phyloP scores from a whole-genome alignment of 2,888 invertebrate species.

The Dyspetes luteomarginatus region DNA sequence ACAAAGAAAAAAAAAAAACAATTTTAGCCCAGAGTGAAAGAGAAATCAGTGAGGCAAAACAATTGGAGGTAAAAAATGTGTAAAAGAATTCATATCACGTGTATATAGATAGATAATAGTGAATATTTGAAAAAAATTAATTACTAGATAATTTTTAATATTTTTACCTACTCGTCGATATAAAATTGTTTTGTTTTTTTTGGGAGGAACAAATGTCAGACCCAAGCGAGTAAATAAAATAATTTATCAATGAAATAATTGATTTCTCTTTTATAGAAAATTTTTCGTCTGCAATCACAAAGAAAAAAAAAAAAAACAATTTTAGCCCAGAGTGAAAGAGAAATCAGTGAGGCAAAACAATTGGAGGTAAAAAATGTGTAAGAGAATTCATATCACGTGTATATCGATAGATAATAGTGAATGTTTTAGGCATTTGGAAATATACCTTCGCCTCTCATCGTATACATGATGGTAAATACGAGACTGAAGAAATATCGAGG shows the following conservation, averaged over 20 bases:
- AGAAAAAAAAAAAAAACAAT: not conserved
- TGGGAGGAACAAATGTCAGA: not conserved
- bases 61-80: slow-evolving; percentile 64
- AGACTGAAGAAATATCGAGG: too few species aligned
- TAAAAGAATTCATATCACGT: slow-evolving; percentile 3
- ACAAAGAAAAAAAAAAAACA: not conserved
- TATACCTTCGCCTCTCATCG: too few species aligned
- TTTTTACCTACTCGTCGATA: not conserved
- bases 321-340: slow-evolving; percentile 41
- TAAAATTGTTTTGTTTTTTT: not conserved
- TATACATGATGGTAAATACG: too few species aligned
- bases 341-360: slow-evolving; percentile 64
- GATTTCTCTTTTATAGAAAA: not conserved
- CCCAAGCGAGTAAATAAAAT: slow-evolving; percentile 2
- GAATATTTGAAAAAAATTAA: too few species aligned
- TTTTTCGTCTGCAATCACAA: not conserved
- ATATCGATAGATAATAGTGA: not conserved
- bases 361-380: slow-evolving; percentile 62
- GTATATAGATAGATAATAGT: not conserved
- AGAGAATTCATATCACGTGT: not conserved
- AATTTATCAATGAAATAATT: too few species aligned
- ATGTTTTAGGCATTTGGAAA: slow-evolving; percentile 27
- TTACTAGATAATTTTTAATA: not conserved
- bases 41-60: slow-evolving; percentile 63
- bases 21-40: slow-evolving; percentile 28